A percentile compares a stretch with the other conserved stretches of the same genome.
These are phyloP conservation scores for Leuciscus idus DNA, from an alignment of 2,113 vertebrate genomes.

Conservation along the genomic window DNA sequence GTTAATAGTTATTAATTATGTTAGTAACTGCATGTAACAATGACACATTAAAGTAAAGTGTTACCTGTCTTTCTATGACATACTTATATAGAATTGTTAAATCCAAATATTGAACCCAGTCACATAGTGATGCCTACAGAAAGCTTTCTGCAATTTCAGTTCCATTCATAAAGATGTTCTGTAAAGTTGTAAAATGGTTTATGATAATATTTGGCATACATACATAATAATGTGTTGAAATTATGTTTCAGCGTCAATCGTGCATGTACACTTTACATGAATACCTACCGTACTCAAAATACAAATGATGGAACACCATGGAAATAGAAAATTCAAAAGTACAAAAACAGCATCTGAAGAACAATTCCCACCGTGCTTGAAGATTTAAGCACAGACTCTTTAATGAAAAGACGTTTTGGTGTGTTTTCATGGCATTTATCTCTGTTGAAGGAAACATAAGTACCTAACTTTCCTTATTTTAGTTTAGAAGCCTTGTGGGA, in stretches of 20 bases:
- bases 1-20: too few species aligned
- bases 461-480: slow-evolving; percentile 24
- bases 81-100: not conserved
- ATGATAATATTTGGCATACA: not conserved
- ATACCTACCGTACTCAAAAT: not conserved
- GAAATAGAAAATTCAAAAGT: not conserved
- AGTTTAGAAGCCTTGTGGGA: slow-evolving; percentile 50
- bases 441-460: slow-evolving; percentile 36
- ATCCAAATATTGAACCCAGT: not conserved
- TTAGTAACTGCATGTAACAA: too few species aligned
- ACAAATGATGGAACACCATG: not conserved
- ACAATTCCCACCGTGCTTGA: slow-evolving; percentile 14
- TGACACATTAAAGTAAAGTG: too few species aligned
- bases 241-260: not conserved
- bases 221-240: not conserved
- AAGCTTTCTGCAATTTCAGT: not conserved
- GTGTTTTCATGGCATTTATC: slow-evolving; percentile 18
- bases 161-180: not conserved
- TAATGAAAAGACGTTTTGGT: slow-evolving; percentile 15
- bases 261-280: not conserved
- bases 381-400: slow-evolving; percentile 9
- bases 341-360: not conserved
- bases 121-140: not conserved
- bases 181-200: not conserved
- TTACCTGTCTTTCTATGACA: not conserved